Evolutionary conservation across 2,113 vertebrate genomes (phyloP).

Genomic region (Saiga tatarica): DNA sequence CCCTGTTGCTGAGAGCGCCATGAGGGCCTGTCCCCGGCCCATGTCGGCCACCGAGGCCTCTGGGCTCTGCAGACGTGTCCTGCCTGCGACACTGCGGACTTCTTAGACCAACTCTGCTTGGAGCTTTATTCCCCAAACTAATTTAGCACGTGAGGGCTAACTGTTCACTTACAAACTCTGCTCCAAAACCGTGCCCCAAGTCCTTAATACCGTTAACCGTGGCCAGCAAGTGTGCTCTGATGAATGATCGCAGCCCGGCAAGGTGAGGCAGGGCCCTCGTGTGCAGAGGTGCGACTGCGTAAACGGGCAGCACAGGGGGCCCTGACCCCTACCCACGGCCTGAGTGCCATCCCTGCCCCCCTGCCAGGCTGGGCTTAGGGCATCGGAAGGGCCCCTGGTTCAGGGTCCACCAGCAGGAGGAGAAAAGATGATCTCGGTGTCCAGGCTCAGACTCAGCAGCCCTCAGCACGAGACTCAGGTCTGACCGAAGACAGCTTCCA

Average conservation of each 20-base stretch:
- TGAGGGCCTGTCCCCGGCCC: rapidly evolving
- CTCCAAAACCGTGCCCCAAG: background rate
- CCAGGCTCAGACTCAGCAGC: background rate
- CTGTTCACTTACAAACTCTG: background rate
- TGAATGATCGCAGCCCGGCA: rapidly evolving
- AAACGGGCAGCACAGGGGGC: background rate
- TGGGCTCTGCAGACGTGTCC: rapidly evolving
- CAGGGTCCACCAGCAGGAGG: background rate
- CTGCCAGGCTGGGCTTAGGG: rapidly evolving
- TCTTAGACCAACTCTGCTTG: background rate
- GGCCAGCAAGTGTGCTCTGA: rapidly evolving
- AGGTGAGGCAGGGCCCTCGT: rapidly evolving
- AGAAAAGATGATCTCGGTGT: background rate
- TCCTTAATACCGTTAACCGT: background rate
- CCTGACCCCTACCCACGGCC: rapidly evolving
- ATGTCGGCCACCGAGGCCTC: rapidly evolving
- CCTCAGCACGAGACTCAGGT: conserved; percentile 14
- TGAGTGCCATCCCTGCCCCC: background rate
- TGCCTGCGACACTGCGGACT: rapidly evolving
- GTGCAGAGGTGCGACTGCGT: rapidly evolving
- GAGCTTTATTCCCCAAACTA: background rate
- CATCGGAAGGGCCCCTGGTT: background rate
- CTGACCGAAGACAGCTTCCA: conserved; percentile 47
- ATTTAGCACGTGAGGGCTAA: background rate
- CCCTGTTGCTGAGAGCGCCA: rapidly evolving